Conservation (phyloP, 1,140 invertebrate genomes). For the Aphaenogaster ashmeadi region DNA sequence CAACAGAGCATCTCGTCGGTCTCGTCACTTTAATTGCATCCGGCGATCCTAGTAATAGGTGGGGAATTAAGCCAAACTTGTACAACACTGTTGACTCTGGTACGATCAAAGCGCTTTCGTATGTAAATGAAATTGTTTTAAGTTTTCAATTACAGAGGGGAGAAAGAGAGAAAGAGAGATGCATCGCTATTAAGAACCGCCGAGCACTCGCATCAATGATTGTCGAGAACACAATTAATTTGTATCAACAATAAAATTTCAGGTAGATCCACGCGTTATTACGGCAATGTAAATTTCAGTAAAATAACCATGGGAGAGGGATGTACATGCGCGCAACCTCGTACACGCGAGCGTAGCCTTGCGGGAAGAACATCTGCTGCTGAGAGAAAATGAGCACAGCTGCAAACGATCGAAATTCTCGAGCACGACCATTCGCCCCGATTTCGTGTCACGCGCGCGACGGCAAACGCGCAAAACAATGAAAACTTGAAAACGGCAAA, state of each 20-base stretch:
- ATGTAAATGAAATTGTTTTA: conserved; percentile 57
- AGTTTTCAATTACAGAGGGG: conserved; percentile 39
- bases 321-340: conserved; percentile 44
- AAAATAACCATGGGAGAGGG: conserved; percentile 49
- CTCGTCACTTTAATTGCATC: conserved; percentile 50
- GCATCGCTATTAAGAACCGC: background rate
- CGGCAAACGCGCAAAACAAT: conserved; percentile 59
- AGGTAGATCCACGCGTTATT: background rate
- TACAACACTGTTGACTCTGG: conserved; percentile 47
- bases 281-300: conserved; percentile 39
- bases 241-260: background rate
- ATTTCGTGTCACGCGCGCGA: conserved; percentile 65
- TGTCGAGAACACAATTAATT: background rate
- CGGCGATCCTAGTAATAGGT: conserved; percentile 45
- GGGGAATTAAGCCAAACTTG: conserved; percentile 42
- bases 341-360: conserved; percentile 55
- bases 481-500: conserved; percentile 39
- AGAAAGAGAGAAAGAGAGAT: background rate
- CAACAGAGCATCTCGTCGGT: background rate
- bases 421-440: conserved; percentile 46
- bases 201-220: background rate
- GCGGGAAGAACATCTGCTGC: conserved; percentile 77
- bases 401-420: conserved; percentile 70
- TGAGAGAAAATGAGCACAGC: conserved; percentile 77
- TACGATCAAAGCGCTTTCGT: conserved; percentile 55